These are phyloP conservation scores for Anadara kagoshimensis DNA, from an alignment of 1,140 invertebrate genomes.

Conservation along the genomic window DNA sequence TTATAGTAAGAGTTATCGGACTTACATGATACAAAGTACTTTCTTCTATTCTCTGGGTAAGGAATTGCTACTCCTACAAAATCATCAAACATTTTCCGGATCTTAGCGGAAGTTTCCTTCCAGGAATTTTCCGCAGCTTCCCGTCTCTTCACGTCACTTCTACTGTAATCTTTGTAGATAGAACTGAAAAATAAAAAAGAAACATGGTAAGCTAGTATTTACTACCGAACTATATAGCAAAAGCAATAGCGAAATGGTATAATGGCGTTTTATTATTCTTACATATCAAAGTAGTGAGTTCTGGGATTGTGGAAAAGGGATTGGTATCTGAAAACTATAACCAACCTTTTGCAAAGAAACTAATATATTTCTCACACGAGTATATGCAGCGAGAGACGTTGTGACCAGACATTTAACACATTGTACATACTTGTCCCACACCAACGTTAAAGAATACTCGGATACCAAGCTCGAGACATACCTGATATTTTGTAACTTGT, in stretches of 20 bases:
- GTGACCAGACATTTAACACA: no score
- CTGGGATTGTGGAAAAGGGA: no score
- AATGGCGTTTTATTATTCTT: no score
- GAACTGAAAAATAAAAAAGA: no score
- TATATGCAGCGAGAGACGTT: no score
- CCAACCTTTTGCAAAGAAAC: no score
- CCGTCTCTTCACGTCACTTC: conserved; percentile 53
- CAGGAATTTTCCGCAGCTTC: conserved; percentile 51
- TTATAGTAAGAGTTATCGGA: neutral
- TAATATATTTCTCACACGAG: no score
- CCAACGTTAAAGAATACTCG: neutral
- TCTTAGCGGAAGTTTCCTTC: conserved; percentile 75
- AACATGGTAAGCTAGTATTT: no score
- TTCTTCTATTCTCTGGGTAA: conserved; percentile 83
- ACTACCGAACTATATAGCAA: no score
- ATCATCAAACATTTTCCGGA: conserved; percentile 80
- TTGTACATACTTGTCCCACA: neutral
- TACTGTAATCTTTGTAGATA: conserved; percentile 59
- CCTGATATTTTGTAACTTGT: conserved; percentile 80
- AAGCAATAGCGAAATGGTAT: no score
- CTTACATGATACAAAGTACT: conserved; percentile 86
- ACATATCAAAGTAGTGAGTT: no score
- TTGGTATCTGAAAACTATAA: no score
- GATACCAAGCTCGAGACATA: conserved; percentile 15
- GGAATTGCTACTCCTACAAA: conserved; percentile 74